Base-by-base conservation (phyloP, 1,140 invertebrate genomes). In the Magallana angulata region DNA sequence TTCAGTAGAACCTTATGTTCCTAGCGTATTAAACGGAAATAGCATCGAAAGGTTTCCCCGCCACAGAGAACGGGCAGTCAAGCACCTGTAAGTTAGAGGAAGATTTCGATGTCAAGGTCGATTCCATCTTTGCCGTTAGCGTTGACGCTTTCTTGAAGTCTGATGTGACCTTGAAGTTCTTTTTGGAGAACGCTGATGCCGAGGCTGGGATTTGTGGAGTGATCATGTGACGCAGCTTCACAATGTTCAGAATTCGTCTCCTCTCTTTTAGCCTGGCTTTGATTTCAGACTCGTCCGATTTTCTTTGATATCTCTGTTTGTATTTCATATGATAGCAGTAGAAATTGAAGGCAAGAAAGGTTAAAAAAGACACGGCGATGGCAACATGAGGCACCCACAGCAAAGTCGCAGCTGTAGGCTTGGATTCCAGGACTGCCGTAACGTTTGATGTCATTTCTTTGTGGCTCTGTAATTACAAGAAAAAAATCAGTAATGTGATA, bases 321-420 rank as follows among this genome's bases (percentile, higher is more conserved):
- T 91, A 84, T 82, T 89, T 90, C 59, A 89, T 90, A 84, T 90
- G 90, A 81, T 91, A 91, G 24, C 89, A 90, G 86, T 85, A 91
- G 80, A 91, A 91, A 68, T 91, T 90, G 58, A 88, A 83, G 1
- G 83, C 90, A 24, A 91, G 76, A 83, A 91, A 90, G 14, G 85
- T 83, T 82, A 91, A 68, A 85, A 91, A 91, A 59, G 85, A 88
- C 4, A 90, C 62, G 12, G 89, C 90, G 76, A 91, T 91, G 8
- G 88, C 48, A 24, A 90, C 89, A 80, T 91, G 90, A 16, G 90
- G 90, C 57, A 89, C 30, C 81, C 86, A 89, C 57, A 88, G 30
- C 8, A 84, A 71, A 14, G 82, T 24, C n/a, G 85, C 85, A 80
- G 48, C 24, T n/a, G 81, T 1, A 24, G 24, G 36, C 2, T 30